Evolutionary conservation across 2,113 vertebrate genomes (phyloP).

Genomic region (Prinia subflava): DNA sequence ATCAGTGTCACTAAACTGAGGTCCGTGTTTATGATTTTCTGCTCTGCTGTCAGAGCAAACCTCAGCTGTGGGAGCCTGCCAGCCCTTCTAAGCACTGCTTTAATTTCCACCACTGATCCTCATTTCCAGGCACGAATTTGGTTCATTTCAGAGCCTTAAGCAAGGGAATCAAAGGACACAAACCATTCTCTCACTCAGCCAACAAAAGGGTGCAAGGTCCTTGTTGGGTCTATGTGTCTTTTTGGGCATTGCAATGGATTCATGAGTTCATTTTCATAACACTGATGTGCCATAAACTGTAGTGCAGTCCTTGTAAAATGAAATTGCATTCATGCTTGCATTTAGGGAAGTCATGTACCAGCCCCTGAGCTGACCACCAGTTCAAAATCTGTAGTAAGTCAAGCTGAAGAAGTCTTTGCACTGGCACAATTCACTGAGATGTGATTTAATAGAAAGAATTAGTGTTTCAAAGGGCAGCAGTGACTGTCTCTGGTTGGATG

Average conservation of each 20-base stretch:
- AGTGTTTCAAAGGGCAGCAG: background rate
- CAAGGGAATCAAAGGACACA: background rate
- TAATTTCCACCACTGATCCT: background rate
- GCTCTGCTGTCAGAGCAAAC: background rate
- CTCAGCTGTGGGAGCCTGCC: background rate
- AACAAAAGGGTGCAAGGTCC: background rate
- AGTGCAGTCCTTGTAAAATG: background rate
- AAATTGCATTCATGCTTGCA: background rate
- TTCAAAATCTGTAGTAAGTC: background rate
- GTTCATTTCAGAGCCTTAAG: background rate
- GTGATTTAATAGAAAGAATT: background rate
- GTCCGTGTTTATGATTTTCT: background rate
- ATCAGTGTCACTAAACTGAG: background rate
- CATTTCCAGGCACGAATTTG: background rate
- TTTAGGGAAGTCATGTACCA: background rate
- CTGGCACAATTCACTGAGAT: background rate
- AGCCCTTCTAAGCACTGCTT: background rate
- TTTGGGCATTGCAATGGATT: background rate
- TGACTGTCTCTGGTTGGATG: background rate
- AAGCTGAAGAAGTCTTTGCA: background rate
- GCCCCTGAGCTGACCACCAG: background rate
- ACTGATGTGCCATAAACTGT: background rate
- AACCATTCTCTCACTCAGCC: fast-evolving
- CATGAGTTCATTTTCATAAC: background rate
- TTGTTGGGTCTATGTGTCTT: background rate